phyloP scores from a whole-genome alignment of 2,888 invertebrate species.

The Prosopocoilus inquinatus region DNA sequence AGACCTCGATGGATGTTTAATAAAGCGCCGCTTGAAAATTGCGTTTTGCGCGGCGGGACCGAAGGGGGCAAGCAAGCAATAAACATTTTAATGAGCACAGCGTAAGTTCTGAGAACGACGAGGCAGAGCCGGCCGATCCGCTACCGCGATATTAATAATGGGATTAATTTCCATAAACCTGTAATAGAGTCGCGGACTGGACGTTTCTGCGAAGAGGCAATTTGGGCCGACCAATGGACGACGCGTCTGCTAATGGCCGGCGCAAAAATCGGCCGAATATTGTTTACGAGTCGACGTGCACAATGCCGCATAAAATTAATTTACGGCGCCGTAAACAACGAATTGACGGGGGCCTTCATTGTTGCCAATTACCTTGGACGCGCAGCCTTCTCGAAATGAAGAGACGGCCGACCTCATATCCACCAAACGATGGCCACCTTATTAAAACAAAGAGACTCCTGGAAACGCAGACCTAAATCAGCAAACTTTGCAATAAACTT shows the following conservation, averaged over 20 bases:
- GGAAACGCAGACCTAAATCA: no score
- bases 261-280: constrained; percentile 27
- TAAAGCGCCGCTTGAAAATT: no score
- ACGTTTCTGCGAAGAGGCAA: constrained; percentile 23
- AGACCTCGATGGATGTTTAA: no score
- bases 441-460: no score
- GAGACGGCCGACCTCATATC: no score
- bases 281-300: constrained; percentile 28
- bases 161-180: constrained; percentile 25
- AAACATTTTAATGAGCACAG: constrained; percentile 19
- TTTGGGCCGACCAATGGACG: constrained; percentile 21
- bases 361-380: constrained; percentile 1
- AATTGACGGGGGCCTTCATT: constrained; percentile 20
- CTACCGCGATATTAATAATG: constrained; percentile 24
- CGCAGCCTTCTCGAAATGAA: neutral
- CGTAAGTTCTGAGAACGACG: constrained; percentile 3
- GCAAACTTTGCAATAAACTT: no score
- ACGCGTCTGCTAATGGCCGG: constrained; percentile 17
- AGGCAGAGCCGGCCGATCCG: constrained; percentile 14
- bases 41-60: neutral
- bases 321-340: constrained; percentile 31
- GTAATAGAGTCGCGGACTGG: constrained; percentile 23
- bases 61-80: constrained; percentile 17
- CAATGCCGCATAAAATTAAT: constrained; percentile 33
- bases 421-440: no score